Conservation (phyloP, 1,140 invertebrate genomes). For the Drusus annulatus region DNA sequence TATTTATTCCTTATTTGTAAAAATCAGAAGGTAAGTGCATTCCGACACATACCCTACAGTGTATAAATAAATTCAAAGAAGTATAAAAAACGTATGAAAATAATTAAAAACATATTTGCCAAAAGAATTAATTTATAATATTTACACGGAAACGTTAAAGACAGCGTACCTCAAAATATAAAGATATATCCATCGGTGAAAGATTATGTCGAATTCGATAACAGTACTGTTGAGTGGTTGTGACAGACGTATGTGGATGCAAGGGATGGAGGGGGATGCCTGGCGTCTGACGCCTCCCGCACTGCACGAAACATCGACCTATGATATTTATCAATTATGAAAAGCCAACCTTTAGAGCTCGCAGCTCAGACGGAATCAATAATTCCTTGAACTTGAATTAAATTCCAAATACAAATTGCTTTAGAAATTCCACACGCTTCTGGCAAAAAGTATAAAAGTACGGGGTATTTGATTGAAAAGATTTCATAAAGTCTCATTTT, state of each 20-base stretch:
- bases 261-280: neutral
- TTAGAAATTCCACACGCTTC: neutral
- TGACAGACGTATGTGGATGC: constrained; percentile 20
- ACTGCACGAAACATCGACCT: constrained; percentile 49
- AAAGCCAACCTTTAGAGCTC: constrained; percentile 40
- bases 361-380: constrained; percentile 54
- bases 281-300: too few relatives aligned
- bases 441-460: too few relatives aligned
- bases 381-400: constrained; percentile 48
- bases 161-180: neutral
- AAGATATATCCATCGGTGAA: neutral
- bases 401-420: constrained; percentile 15
- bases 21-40: too few relatives aligned
- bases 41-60: too few relatives aligned
- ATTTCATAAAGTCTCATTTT: neutral
- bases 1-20: too few relatives aligned
- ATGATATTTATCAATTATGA: constrained; percentile 58
- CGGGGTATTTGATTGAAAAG: constrained; percentile 3
- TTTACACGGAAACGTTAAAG: too few relatives aligned
- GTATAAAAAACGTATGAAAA: too few relatives aligned
- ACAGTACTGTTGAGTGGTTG: constrained; percentile 14
- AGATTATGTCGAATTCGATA: neutral
- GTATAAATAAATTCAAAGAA: too few relatives aligned
- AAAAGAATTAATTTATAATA: too few relatives aligned
- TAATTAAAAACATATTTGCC: too few relatives aligned